Evolutionary conservation across 2,797 vertebrate genomes (phyloP), one percentile per base, ranked within the genome.

Genomic region (Urosaurus nigricauda): DNA sequence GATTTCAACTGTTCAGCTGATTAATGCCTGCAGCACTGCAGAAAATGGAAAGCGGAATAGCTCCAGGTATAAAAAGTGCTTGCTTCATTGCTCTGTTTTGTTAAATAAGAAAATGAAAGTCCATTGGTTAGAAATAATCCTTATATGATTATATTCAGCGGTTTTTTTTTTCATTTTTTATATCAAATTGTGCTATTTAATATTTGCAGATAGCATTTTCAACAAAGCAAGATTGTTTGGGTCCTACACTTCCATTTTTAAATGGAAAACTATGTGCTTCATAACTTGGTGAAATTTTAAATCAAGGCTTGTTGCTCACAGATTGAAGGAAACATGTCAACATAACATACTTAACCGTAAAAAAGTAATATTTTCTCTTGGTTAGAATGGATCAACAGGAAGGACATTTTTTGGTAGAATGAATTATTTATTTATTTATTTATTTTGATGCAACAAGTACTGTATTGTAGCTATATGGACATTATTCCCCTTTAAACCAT

Each of bases 41-140:
- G 83, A 78, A 94, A 93, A 93, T 84, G 92, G 19, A 13, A 95
- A 91, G 19, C 81, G 88, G 80, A 93, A 94, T 86, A 84, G 65
- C 65, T 94, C 81, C 26, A 90, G 68, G 78, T 94, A 0, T 90
- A 92, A 95, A 93, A 80, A 65, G 65, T 84, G 78, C 74, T 35
- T 87, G 87, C 85, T 92, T 92, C 75, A 86, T 85, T 91, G 71
- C 26, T 75, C 40, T 94, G 47, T 87, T 95, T 93, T 91, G 37
- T 51, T 92, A 92, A 93, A 85, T 83, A 91, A 75, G 43, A 93
- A 94, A 89, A 79, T 51, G 74, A 91, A 92, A 89, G 7, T 1
- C 88, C 65, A 0, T 65, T 88, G 71, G 60, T 88, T 93, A 81
- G 19, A 86, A 77, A 79, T 83, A 81, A 93, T 29, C 4, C 51